Evolutionary conservation across 1,140 invertebrate species (phyloP), one percentile per base, ranked within the genome.

Genomic region (Dolichoris vasculosae): DNA sequence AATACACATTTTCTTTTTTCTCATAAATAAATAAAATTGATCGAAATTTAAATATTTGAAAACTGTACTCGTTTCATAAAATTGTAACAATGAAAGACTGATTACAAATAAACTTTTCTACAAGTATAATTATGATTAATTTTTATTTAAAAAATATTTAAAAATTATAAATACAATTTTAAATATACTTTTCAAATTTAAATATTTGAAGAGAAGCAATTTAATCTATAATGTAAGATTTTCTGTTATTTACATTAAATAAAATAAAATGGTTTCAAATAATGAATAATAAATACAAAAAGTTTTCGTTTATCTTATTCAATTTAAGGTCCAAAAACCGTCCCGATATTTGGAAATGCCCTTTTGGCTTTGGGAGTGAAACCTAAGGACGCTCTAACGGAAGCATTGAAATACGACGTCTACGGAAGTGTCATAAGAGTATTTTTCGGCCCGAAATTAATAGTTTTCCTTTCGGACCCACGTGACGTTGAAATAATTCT

Each of bases 401-500:
- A 92, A 23, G 91, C 91, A 17, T 48, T 95, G 15, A 78, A 85
- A 92, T 94, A 88, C 86, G 91, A 95, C 23, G 88, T 92, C 55
- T 95, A 95, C 71, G 95, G 95, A 2, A 92, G 92, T 32, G 94
- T 96, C 0, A 88, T 94, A 7, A 94, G 95, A 77, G 94, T 92
- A 11, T 96, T 96, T 94, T 85, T 97, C 1, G 96, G 96, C 17
- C 91, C 94, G 0, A 95, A 95, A 83, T 90, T 96, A n/a, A 20
- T 95, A 0, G 92, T 97, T 23, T 95, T 95, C 84, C 88, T 97
- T 0, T 90, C 90, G 0, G 95, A 96, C 89, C 95, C 96, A 8
- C 90, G 94, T 23, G 96, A 97, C 87, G 91, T 96, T 9, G 96
- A 97, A 92, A 91, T 96, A 20, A 96, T 96, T 76, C 91, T 97